Evolutionary conservation across 2,113 vertebrate species (phyloP), one percentile per base, ranked within the genome.

Genomic region (Taurulus bubalis): DNA sequence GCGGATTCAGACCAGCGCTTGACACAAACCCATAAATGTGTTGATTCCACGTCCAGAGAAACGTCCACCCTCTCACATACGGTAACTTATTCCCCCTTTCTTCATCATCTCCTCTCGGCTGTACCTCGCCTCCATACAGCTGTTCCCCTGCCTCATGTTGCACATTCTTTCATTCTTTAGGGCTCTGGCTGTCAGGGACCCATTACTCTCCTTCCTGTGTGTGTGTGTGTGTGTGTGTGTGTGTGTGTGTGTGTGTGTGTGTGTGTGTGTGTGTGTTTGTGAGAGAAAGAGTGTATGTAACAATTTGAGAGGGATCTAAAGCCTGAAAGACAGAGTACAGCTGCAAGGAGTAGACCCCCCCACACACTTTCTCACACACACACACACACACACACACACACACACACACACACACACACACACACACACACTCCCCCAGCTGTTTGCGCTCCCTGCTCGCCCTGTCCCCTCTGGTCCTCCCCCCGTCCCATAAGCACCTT

Each of bases 111-210:
- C n/a, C n/a, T n/a, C n/a, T n/a, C n/a, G n/a, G n/a, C n/a, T n/a
- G n/a, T n/a, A n/a, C n/a, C n/a, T n/a, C n/a, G n/a, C n/a, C 28
- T 55, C 42, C 53, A 80, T 93, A 90, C 93, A 94, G 93, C 93
- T 95, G 93, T 94, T 94, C 79, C 84, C 62, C 84, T 92, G 91
- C 90, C 78, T 95, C 93, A 92, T 90, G 88, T 91, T 94, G 85
- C 85, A 91, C 90, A 95, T 95, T 93, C 92, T 91, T 93, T 87
- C 86, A 87, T 92, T 92, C 90, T 90, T 90, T 38, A 42, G 86
- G 88, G 84, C 85, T 92, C 90, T 91, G 87, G 78, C 83, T 93
- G 91, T 94, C 91, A 85, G 87, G 87, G 85, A 92, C 85, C 89
- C 90, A 89, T 86, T 87, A 91, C 90, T 89, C 84, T 88, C 81